These are phyloP conservation scores for Lytechinus variegatus DNA, from an alignment of 35 echinoderm and acorn worm species.

Conservation along the genomic window DNA sequence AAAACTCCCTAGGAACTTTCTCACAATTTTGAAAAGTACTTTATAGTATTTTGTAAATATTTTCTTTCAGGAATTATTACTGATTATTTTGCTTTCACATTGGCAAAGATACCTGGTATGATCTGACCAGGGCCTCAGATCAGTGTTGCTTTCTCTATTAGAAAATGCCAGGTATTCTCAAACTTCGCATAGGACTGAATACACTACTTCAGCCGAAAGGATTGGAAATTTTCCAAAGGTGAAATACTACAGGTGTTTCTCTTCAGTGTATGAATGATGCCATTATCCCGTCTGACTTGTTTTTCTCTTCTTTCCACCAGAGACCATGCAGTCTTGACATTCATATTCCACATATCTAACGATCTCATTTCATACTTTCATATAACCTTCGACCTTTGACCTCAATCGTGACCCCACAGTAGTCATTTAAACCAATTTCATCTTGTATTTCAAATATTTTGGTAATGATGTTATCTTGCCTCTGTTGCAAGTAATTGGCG, in stretches of 20 bases:
- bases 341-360: slow-evolving; percentile 25
- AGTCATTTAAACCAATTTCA: not conserved
- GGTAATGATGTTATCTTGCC: not conserved
- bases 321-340: not conserved
- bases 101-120: too few species aligned
- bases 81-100: too few species aligned
- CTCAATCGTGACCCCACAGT: not conserved
- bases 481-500: not conserved
- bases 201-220: too few species aligned
- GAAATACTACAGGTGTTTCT: not conserved
- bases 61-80: too few species aligned
- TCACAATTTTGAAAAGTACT: too few species aligned
- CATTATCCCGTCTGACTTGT: slow-evolving; percentile 32
- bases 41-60: too few species aligned
- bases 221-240: not conserved
- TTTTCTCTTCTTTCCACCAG: slow-evolving; percentile 37
- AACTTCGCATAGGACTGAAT: too few species aligned
- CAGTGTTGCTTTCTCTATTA: too few species aligned
- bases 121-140: too few species aligned
- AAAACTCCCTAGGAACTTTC: too few species aligned
- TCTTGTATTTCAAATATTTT: not conserved
- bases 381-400: not conserved
- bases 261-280: not conserved
- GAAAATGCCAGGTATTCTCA: too few species aligned
- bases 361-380: slow-evolving; percentile 21